Percentiles rank a stretch among this genome's conserved stretches.
Conservation (phyloP, 2,797 vertebrate genomes). For the Cyprinella venusta region DNA sequence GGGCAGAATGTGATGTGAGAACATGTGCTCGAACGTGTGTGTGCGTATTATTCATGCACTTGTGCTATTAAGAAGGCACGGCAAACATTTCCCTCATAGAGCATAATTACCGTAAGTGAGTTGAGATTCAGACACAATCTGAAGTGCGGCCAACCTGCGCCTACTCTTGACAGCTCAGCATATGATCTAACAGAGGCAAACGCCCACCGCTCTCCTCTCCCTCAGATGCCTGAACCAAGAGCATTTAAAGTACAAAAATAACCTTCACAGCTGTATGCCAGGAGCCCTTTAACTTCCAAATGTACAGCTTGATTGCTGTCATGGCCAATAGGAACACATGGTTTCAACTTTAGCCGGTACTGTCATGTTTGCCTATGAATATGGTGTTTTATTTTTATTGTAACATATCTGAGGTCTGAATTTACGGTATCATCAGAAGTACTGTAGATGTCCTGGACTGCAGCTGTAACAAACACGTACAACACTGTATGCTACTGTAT, state of each 20-base stretch:
- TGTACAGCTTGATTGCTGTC: conserved; percentile 29
- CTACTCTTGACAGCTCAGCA: conserved; percentile 44
- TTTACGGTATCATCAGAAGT: too few species aligned
- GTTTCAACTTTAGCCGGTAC: neutral
- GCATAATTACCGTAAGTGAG: conserved; percentile 49
- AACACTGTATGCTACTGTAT: neutral
- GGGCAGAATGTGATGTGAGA: conserved; percentile 31
- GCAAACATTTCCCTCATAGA: conserved; percentile 32
- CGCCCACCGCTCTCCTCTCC: conserved; percentile 38
- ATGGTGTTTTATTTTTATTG: neutral
- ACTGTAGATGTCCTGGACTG: neutral
- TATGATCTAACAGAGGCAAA: conserved; percentile 50
- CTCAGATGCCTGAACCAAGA: conserved; percentile 36
- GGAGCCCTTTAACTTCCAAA: conserved; percentile 22
- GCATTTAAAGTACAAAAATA: conserved; percentile 41
- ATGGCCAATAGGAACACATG: neutral
- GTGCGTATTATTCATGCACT: neutral
- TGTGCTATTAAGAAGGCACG: conserved; percentile 6
- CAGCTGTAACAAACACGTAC: neutral
- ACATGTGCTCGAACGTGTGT: conserved; percentile 19
- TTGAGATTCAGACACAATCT: conserved; percentile 43
- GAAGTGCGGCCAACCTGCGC: conserved; percentile 49
- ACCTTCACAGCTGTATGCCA: conserved; percentile 34
- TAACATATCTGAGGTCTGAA: neutral
- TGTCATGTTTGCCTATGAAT: neutral